Percentiles rank a stretch among this genome's conserved stretches.
phyloP scores from a whole-genome alignment of 2,888 invertebrate species.

The Nymphalis polychloros region DNA sequence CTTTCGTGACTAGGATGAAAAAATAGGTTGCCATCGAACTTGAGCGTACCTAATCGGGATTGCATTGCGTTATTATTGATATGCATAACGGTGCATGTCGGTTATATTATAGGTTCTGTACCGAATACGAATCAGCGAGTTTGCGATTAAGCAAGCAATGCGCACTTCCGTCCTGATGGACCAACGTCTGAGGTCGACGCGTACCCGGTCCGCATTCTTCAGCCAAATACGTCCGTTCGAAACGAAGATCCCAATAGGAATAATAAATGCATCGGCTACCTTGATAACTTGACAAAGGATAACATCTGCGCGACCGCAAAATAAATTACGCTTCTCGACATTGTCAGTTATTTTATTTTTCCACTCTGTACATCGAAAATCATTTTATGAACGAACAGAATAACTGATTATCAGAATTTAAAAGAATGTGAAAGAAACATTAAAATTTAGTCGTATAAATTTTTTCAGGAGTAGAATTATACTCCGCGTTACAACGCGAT shows the following conservation, averaged over 20 bases:
- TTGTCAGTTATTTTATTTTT: conserved; percentile 17
- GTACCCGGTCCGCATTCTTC: conserved; percentile 62
- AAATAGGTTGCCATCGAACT: conserved; percentile 40
- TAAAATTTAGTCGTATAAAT: too few relatives aligned
- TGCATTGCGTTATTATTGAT: conserved; percentile 56
- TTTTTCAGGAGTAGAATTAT: too few relatives aligned
- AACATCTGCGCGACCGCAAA: background rate
- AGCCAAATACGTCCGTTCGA: conserved; percentile 67
- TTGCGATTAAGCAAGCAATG: conserved; percentile 42
- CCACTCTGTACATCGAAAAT: too few relatives aligned
- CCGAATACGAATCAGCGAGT: conserved; percentile 63
- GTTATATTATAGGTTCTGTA: conserved; percentile 48
- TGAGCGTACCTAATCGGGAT: conserved; percentile 47
- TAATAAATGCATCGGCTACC: conserved; percentile 63
- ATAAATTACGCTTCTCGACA: background rate
- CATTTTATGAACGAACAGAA: too few relatives aligned
- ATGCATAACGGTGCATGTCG: conserved; percentile 56
- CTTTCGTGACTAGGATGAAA: conserved; percentile 29
- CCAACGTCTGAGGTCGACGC: conserved; percentile 49
- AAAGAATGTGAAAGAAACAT: too few relatives aligned
- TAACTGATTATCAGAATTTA: too few relatives aligned
- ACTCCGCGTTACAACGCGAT: too few relatives aligned
- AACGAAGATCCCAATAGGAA: conserved; percentile 61
- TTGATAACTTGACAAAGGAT: conserved; percentile 30
- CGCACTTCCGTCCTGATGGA: conserved; percentile 55